Evolutionary conservation across 1,140 invertebrate species (phyloP), one percentile per base, ranked within the genome.

Genomic region (roundworm (Caenorhabditis elegans)): DNA sequence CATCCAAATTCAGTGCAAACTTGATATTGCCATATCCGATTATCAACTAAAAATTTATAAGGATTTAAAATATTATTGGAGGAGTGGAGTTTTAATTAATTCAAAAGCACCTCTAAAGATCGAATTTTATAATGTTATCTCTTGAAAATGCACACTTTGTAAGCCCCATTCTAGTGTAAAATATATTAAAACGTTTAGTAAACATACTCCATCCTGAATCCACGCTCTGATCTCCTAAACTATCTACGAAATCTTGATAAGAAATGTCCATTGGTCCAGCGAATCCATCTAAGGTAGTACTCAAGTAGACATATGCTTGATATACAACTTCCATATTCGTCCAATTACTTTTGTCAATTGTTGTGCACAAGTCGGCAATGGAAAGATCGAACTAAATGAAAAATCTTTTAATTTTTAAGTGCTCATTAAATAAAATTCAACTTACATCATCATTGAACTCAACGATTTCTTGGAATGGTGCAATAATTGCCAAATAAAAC

Each of bases 1-100:
- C 95, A 97, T 24, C 95, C 96, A 90, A 97, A 97, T 90, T 97
- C 96, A 19, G 94, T 95, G 89, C 96, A 97, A 0, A 95, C 96
- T 90, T 97, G 95, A 88, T 95, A 97, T 17, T 92, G 94, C 96
- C 96, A 97, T 88, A 95, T 94, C 13, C 90, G 86, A 60, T 88
- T 89, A 90, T 49, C 48, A 79, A 31, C 77, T 78, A 46, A 11
- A 78, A 48, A 24, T 17, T 88, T 89, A 26, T 81, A 31, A 82
- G n/a, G n/a, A n/a, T n/a, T n/a, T n/a, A n/a, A n/a, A n/a, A n/a
- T n/a, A n/a, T n/a, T n/a, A n/a, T n/a, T n/a, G n/a, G n/a, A n/a
- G n/a, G n/a, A n/a, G n/a, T n/a, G n/a, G n/a, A n/a, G n/a, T n/a
- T n/a, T n/a, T n/a, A n/a, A n/a, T n/a, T n/a, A n/a, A n/a, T n/a